Evolutionary conservation across 2,888 invertebrate genomes (phyloP).

Genomic region (Apantesis nais): DNA sequence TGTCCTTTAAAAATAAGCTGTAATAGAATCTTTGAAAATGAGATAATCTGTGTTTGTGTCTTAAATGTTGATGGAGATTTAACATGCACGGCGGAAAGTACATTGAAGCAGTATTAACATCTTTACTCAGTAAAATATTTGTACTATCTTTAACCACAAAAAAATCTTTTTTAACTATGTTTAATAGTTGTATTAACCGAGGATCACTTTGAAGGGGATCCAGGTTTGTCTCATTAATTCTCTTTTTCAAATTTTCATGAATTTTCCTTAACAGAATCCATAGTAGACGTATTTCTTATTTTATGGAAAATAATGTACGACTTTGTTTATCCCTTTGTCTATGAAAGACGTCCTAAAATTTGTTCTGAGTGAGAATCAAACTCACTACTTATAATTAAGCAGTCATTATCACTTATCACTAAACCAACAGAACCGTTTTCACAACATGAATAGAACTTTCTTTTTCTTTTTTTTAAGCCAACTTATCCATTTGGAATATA

Average conservation of each 20-base stretch:
- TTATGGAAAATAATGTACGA: no score
- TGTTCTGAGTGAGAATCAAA: no score
- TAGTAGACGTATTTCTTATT: no score
- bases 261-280: no score
- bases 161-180: constrained; percentile 57
- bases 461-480: no score
- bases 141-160: constrained; percentile 40
- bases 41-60: constrained; percentile 86
- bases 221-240: constrained; percentile 61
- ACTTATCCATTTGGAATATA: no score
- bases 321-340: no score
- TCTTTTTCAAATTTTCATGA: constrained; percentile 68
- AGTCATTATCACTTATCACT: no score
- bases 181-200: constrained; percentile 65
- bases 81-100: constrained; percentile 89
- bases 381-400: no score
- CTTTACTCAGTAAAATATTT: constrained; percentile 57
- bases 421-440: no score
- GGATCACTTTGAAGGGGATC: constrained; percentile 64
- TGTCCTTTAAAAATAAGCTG: constrained; percentile 89
- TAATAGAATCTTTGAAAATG: constrained; percentile 88
- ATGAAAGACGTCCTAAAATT: no score
- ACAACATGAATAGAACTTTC: no score
- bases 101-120: constrained; percentile 72
- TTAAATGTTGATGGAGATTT: constrained; percentile 83